Percentiles rank a stretch among this genome's conserved stretches.
These are phyloP conservation scores for Hypothenemus hampei DNA, from an alignment of 1,140 invertebrate species.

Conservation along the genomic window DNA sequence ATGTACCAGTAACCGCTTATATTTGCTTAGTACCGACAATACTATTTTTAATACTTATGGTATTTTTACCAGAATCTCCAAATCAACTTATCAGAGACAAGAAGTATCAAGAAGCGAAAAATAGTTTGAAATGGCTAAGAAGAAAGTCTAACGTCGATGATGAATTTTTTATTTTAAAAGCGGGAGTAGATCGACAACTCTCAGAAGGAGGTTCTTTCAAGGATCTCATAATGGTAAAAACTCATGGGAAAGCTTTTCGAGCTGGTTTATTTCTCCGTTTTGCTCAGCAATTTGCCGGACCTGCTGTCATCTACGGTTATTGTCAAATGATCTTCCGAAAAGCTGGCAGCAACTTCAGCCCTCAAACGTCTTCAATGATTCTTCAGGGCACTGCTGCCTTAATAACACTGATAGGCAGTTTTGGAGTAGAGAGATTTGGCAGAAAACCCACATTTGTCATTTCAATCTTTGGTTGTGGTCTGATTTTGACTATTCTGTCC, in stretches of 20 bases:
- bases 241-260: slow-evolving; percentile 45
- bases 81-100: slow-evolving; percentile 35
- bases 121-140: slow-evolving; percentile 28
- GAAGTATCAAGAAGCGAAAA: slow-evolving; percentile 29
- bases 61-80: slow-evolving; percentile 33
- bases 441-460: slow-evolving; percentile 29
- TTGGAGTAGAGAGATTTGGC: slow-evolving; percentile 53
- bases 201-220: slow-evolving; percentile 25
- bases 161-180: slow-evolving; percentile 33
- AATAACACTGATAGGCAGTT: slow-evolving; percentile 52
- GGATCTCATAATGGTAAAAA: slow-evolving; percentile 31
- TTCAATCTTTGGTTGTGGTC: slow-evolving; percentile 23
- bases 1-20: slow-evolving; percentile 10
- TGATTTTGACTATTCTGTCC: slow-evolving; percentile 45
- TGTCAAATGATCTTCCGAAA: slow-evolving; percentile 53
- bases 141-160: slow-evolving; percentile 33
- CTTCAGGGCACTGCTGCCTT: slow-evolving; percentile 56
- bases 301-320: slow-evolving; percentile 59
- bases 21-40: slow-evolving; percentile 7
- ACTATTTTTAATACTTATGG: slow-evolving; percentile 9
- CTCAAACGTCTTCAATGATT: slow-evolving; percentile 55
- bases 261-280: slow-evolving; percentile 47
- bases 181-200: slow-evolving; percentile 31
- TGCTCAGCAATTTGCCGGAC: slow-evolving; percentile 59
- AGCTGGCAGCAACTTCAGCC: slow-evolving; percentile 56